These are phyloP conservation scores for Clarias magur DNA, from an alignment of 2,113 vertebrate species.

Conservation along the genomic window DNA sequence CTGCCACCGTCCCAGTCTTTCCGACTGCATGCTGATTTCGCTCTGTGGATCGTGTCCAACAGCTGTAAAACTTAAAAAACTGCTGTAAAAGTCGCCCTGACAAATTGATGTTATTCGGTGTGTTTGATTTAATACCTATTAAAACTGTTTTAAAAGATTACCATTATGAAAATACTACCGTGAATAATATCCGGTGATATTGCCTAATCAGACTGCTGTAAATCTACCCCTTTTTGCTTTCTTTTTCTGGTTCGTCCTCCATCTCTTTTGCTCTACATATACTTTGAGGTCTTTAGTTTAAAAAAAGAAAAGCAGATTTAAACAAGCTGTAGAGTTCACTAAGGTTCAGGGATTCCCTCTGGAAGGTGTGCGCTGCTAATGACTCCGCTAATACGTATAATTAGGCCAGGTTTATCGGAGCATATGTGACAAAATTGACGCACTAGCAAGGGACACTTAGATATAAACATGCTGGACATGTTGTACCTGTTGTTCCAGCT, in stretches of 20 bases:
- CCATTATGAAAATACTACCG: background rate
- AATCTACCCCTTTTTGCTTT: background rate
- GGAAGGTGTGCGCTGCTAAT: slow-evolving; percentile 26
- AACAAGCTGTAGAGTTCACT: background rate
- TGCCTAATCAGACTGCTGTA: background rate
- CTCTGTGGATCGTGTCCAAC: background rate
- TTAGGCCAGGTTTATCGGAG: slow-evolving; percentile 17
- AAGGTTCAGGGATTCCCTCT: slow-evolving; percentile 26
- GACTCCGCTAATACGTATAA: slow-evolving; percentile 18
- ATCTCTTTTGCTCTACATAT: background rate
- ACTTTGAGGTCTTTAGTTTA: background rate
- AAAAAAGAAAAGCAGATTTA: background rate
- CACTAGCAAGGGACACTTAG: background rate
- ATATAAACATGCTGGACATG: slow-evolving; percentile 26
- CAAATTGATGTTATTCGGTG: background rate
- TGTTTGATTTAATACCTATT: background rate
- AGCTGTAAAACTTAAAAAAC: slow-evolving; percentile 6
- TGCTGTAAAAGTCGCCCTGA: background rate
- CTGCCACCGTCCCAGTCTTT: background rate
- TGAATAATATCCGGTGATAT: background rate
- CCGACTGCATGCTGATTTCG: background rate
- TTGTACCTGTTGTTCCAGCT: background rate
- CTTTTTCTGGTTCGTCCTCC: background rate
- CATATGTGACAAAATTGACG: slow-evolving; percentile 17
- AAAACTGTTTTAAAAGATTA: background rate